Evolutionary conservation across 1,140 invertebrate genomes (phyloP).

Genomic region (Thrips palmi): DNA sequence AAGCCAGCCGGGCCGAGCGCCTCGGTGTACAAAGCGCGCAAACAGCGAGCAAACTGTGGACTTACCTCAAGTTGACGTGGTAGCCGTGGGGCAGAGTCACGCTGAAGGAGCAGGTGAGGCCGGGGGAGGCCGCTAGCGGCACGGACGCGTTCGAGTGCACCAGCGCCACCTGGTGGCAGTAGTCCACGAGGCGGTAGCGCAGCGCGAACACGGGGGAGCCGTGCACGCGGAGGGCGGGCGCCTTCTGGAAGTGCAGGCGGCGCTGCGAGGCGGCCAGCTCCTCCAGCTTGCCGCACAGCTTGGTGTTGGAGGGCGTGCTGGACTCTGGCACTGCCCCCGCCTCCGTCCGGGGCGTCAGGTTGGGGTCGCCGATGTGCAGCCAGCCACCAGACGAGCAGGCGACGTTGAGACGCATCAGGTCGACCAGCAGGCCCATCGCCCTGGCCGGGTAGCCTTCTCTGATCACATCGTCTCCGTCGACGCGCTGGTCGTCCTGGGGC

Average conservation of each 20-base stretch:
- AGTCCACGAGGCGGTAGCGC: slow-evolving; percentile 36
- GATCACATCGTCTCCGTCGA: too few species aligned
- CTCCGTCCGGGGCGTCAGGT: neutral
- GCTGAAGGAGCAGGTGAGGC: slow-evolving; percentile 36
- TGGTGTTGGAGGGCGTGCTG: too few species aligned
- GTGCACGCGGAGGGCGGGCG: slow-evolving; percentile 27
- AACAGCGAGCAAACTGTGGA: slow-evolving; percentile 26
- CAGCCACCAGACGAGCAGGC: slow-evolving; percentile 35
- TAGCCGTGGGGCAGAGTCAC: slow-evolving; percentile 43
- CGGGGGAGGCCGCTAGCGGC: slow-evolving; percentile 30
- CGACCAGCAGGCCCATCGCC: slow-evolving; percentile 33
- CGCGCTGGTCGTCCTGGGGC: too few species aligned
- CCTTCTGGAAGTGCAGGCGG: slow-evolving; percentile 31
- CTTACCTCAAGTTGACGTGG: slow-evolving; percentile 30
- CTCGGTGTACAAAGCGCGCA: neutral
- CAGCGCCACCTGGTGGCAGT: slow-evolving; percentile 41
- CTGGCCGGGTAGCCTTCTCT: slow-evolving; percentile 4
- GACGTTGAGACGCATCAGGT: slow-evolving; percentile 38
- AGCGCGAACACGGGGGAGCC: slow-evolving; percentile 38
- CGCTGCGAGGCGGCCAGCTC: slow-evolving; percentile 32
- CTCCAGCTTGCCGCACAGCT: slow-evolving; percentile 42
- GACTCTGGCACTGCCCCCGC: slow-evolving; percentile 13
- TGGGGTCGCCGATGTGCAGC: slow-evolving; percentile 22
- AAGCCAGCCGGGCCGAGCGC: too few species aligned
- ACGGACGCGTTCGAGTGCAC: slow-evolving; percentile 35